A percentile compares a stretch with the other conserved stretches of the same genome.
Conservation (phyloP, 92 coral and sea anemone species). For the Siderastrea radians region DNA sequence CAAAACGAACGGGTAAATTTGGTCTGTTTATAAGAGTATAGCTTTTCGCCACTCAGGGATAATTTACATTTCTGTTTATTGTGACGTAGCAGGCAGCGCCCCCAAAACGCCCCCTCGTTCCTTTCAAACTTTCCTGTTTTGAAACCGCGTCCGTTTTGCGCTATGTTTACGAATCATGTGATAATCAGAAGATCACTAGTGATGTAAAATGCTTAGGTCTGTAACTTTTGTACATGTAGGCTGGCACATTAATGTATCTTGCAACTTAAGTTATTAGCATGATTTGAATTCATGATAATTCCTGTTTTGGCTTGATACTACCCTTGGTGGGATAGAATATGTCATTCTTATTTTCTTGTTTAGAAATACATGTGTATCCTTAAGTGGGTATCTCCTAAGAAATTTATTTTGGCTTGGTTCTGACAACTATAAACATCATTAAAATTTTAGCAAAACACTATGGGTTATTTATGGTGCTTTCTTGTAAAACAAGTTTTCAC, state of each 20-base stretch:
- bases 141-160: constrained; percentile 11
- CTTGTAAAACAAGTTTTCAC: constrained; percentile 4
- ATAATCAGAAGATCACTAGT: constrained; percentile 9
- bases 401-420: not conserved
- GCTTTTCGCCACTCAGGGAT: not conserved
- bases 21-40: not conserved
- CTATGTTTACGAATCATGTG: constrained; percentile 13
- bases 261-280: not conserved
- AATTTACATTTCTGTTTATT: not conserved
- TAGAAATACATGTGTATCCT: no score
- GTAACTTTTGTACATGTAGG: not conserved
- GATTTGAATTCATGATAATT: not conserved
- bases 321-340: no score
- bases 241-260: not conserved
- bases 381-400: not conserved
- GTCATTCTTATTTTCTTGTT: no score
- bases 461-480: constrained; percentile 9
- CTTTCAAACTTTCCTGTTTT: not conserved
- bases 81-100: constrained; percentile 89
- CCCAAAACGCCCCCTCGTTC: constrained; percentile 71
- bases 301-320: not conserved
- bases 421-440: constrained; percentile 5
- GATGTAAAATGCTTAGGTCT: not conserved
- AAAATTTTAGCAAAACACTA: not conserved
- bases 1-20: not conserved